Conservation (phyloP, 2,113 vertebrate species). For the Gobio gobio region DNA sequence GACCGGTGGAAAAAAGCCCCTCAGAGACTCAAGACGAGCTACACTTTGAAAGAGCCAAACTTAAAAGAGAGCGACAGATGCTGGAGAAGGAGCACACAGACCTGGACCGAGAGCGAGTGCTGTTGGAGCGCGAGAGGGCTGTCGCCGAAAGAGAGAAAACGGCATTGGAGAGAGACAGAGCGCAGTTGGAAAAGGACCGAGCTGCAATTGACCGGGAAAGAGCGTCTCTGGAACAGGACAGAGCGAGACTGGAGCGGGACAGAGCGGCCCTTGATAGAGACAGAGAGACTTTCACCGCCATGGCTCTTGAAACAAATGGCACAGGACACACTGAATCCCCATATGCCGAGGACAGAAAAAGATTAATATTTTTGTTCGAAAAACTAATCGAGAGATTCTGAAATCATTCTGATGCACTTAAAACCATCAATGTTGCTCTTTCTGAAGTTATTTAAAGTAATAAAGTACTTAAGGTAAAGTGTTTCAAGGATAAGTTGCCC, state of each 20-base stretch:
- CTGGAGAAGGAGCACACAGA: slow-evolving; percentile 71
- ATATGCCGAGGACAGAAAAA: slow-evolving; percentile 52
- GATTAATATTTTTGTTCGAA: slow-evolving; percentile 53
- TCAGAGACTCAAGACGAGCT: slow-evolving; percentile 7
- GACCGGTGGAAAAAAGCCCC: neutral
- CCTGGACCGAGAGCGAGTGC: slow-evolving; percentile 67
- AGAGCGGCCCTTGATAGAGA: slow-evolving; percentile 66
- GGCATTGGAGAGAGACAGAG: slow-evolving; percentile 67
- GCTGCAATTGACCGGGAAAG: slow-evolving; percentile 66
- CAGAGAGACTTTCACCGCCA: slow-evolving; percentile 46
- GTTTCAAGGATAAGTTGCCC: neutral
- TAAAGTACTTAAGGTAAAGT: neutral
- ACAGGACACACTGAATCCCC: slow-evolving; percentile 26
- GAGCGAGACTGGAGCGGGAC: slow-evolving; percentile 62
- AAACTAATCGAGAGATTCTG: slow-evolving; percentile 58
- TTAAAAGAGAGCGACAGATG: slow-evolving; percentile 65
- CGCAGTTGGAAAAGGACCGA: slow-evolving; percentile 73
- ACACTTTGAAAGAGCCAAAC: slow-evolving; percentile 59
- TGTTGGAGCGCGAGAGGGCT: slow-evolving; percentile 59
- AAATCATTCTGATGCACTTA: neutral
- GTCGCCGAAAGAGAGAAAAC: slow-evolving; percentile 70
- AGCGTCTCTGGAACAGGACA: slow-evolving; percentile 57
- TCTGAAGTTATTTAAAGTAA: neutral
- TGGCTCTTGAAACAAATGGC: slow-evolving; percentile 27
- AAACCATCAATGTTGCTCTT: neutral